Percentiles rank a stretch among this genome's conserved stretches.
These are phyloP conservation scores for Meta bourneti DNA, from an alignment of 2,888 invertebrate genomes.

Conservation along the genomic window DNA sequence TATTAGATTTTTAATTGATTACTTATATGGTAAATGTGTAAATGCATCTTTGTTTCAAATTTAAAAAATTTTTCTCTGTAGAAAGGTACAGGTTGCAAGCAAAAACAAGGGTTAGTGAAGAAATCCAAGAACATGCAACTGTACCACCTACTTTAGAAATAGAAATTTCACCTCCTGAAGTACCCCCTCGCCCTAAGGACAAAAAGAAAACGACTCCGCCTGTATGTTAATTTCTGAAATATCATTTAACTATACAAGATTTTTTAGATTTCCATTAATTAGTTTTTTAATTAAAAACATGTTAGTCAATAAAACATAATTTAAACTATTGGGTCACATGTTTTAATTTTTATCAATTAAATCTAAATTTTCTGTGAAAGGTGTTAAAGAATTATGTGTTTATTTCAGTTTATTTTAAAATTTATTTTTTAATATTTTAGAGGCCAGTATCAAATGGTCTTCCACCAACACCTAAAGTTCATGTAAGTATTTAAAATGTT, in stretches of 20 bases:
- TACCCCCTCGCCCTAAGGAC: constrained; percentile 72
- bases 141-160: constrained; percentile 41
- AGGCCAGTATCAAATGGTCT: constrained; percentile 85
- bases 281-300: too few relatives aligned
- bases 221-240: constrained; percentile 34
- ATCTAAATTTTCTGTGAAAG: too few relatives aligned
- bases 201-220: constrained; percentile 73
- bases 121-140: constrained; percentile 19
- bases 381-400: too few relatives aligned
- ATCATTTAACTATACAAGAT: neutral
- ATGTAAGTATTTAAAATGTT: constrained; percentile 56
- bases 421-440: constrained; percentile 3
- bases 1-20: neutral
- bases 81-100: constrained; percentile 53
- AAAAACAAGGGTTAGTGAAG: neutral
- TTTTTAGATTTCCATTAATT: too few relatives aligned
- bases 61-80: neutral
- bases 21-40: neutral
- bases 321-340: too few relatives aligned
- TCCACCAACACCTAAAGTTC: constrained; percentile 98
- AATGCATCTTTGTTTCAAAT: neutral
- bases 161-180: constrained; percentile 70
- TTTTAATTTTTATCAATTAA: too few relatives aligned
- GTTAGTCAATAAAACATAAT: too few relatives aligned
- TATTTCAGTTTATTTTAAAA: neutral